Evolutionary conservation across 2,888 invertebrate species (phyloP), one percentile per base, ranked within the genome.

Genomic region (Drosophila monieri): DNA sequence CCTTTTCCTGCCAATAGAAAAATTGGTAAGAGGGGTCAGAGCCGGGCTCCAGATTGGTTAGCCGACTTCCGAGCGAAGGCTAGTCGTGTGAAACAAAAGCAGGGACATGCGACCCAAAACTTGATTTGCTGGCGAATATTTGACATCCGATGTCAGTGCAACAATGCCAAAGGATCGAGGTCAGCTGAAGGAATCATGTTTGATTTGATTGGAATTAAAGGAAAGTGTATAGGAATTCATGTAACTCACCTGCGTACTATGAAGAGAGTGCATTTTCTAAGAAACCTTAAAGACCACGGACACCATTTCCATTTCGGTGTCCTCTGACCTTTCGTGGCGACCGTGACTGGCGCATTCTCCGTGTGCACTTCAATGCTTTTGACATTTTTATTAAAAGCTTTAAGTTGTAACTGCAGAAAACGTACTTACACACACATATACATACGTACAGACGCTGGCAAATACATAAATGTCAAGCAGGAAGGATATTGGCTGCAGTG

Each of bases 351-450:
- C 43, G 39, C 57, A 39, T 68, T 35, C n/a, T 30, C 69, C 71
- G 65, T 64, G 74, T 85, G 72, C 79, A 74, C 73, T 85, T 83
- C 79, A 74, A 83, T 85, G 80, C 85, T 76, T 76, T 76, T 85
- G 86, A 86, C 85, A 85, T 86, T 85, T 85, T 86, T 85, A 85
- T 86, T 85, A 85, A 85, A 85, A 85, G 85, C 86, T 86, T 85
- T 76, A 85, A 86, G 85, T 75, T 85, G 86, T 85, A 73, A 70
- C 71, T 68, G 70, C 68, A 65, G 43, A 14, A 30, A 56, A 49
- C 58, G 54, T 48, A 46, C 60, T 14, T 39, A 51, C 43, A 65
- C 46, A 57, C 49, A 55, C 43, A 55, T 53, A 46, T 21, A 3
- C 35, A 58, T 32, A 47, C 53, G 37, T 21, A 3, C 35, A 58